A percentile compares a stretch with the other conserved stretches of the same genome.
Conservation (phyloP, 2,888 invertebrate species). For the Drosophila robusta region DNA sequence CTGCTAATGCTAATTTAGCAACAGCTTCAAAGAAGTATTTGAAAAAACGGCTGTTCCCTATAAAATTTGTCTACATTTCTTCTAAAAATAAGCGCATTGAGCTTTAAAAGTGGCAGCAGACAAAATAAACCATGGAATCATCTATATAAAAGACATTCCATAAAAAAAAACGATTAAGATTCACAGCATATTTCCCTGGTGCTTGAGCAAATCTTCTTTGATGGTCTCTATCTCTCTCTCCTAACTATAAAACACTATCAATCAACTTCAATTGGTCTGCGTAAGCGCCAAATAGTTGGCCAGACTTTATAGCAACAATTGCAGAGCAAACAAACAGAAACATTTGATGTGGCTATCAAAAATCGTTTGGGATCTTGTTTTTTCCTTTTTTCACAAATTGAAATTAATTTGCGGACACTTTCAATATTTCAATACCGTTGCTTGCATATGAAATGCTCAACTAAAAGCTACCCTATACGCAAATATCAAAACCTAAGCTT, state of each 20-base stretch:
- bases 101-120: constrained; percentile 8
- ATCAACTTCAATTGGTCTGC: constrained; percentile 76
- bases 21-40: constrained; percentile 2
- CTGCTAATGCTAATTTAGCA: constrained; percentile 2
- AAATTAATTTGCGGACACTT: constrained; percentile 82
- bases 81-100: constrained; percentile 4
- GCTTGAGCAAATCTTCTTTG: constrained; percentile 7
- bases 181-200: not conserved
- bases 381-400: constrained; percentile 61
- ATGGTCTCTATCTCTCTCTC: not conserved
- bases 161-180: constrained; percentile 16
- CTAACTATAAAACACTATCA: constrained; percentile 47
- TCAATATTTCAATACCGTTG: constrained; percentile 65
- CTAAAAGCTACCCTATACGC: constrained; percentile 1
- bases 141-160: constrained; percentile 12
- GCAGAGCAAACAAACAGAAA: constrained; percentile 43
- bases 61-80: not conserved
- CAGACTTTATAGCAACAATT: constrained; percentile 35
- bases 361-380: constrained; percentile 36
- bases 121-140: not conserved
- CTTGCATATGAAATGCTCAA: constrained; percentile 9
- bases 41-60: not conserved
- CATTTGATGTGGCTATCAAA: constrained; percentile 59
- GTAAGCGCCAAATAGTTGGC: constrained; percentile 74
- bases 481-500: not conserved